These are phyloP conservation scores for Hydrophis major DNA, from an alignment of 2,797 vertebrate genomes.

Conservation along the genomic window DNA sequence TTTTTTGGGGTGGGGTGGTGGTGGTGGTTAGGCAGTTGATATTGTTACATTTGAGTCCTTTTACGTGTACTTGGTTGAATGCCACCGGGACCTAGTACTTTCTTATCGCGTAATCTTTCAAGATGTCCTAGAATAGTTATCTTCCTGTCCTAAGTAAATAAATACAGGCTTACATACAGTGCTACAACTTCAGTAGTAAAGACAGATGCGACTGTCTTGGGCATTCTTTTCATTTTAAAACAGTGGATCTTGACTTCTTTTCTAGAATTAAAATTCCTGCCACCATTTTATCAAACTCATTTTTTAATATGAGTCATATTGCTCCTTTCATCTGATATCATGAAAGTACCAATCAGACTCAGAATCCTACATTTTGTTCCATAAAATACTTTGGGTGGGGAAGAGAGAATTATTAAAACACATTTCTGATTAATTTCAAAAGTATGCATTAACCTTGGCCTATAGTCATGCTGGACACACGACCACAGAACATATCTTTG, in stretches of 20 bases:
- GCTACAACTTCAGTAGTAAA: not conserved
- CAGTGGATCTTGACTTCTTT: not conserved
- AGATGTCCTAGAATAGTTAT: not conserved
- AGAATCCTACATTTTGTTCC: not conserved
- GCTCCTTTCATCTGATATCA: fast-evolving
- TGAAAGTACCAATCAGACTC: not conserved
- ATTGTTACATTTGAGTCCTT: not conserved
- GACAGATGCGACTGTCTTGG: not conserved
- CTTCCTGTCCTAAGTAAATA: not conserved
- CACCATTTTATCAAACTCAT: not conserved
- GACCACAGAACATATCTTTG: not conserved
- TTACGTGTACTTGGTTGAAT: not conserved
- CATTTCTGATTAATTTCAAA: slow-evolving; percentile 16
- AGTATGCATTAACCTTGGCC: not conserved
- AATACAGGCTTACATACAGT: not conserved
- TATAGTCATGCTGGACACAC: not conserved
- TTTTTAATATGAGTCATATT: not conserved
- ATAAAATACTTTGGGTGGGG: not conserved
- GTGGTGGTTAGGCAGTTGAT: not conserved
- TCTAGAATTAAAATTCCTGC: not conserved
- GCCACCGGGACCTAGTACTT: not conserved
- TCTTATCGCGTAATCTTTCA: not conserved
- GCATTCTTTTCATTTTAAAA: not conserved
- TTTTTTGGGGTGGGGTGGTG: not conserved
- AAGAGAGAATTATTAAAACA: not conserved